phyloP scores from a whole-genome alignment of 1,140 invertebrate genomes.

The Drosophila kikkawai region DNA sequence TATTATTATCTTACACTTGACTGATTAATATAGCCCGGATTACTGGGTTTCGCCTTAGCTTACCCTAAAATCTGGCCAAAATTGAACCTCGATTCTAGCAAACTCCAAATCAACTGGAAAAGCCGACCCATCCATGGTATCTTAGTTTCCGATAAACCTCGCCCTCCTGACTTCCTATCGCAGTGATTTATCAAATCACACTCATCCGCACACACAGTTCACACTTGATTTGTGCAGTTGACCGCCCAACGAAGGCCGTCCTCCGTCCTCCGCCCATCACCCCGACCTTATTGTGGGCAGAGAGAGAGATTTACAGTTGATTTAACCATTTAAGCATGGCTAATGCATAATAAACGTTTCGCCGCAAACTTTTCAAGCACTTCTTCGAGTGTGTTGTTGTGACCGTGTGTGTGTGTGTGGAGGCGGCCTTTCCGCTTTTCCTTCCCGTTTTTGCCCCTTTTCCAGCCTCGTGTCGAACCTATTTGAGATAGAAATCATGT shows the following conservation, averaged over 20 bases:
- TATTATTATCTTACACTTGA: neutral
- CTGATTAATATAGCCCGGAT: neutral
- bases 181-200: constrained; percentile 52
- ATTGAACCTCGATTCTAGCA: constrained; percentile 1
- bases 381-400: constrained; percentile 18
- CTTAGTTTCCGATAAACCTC: constrained; percentile 23
- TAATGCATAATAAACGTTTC: constrained; percentile 80
- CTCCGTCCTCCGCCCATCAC: neutral
- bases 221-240: constrained; percentile 61
- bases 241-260: constrained; percentile 38
- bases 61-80: neutral
- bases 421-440: constrained; percentile 21
- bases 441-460: constrained; percentile 24
- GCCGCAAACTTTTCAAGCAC: constrained; percentile 69
- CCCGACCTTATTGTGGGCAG: constrained; percentile 51
- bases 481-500: constrained; percentile 84
- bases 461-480: constrained; percentile 32
- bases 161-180: constrained; percentile 18
- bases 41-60: neutral
- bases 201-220: constrained; percentile 39
- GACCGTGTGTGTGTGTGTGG: constrained; percentile 24
- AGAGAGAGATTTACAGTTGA: constrained; percentile 75
- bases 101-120: constrained; percentile 32
- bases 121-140: constrained; percentile 4
- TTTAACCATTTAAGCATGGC: constrained; percentile 78